Evolutionary conservation across 2,797 vertebrate species (phyloP).

Genomic region (Lepidocolaptes lacrymiger): DNA sequence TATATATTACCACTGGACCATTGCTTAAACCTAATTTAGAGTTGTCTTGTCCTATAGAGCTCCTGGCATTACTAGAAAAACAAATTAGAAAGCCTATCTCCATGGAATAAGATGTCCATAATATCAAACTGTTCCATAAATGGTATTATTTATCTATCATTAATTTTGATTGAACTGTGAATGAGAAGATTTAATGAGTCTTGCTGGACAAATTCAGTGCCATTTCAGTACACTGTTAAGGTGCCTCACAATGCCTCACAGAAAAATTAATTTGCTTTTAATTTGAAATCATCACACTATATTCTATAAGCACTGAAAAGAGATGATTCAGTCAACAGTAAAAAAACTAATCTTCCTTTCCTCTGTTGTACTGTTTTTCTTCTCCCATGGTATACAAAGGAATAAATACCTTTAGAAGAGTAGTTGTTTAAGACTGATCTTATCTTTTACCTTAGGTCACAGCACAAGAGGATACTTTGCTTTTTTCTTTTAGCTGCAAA

Average conservation of each 20-base stretch:
- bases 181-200: background rate
- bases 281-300: background rate
- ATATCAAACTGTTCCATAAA: background rate
- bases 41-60: background rate
- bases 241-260: background rate
- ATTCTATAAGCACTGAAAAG: background rate
- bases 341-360: background rate
- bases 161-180: background rate
- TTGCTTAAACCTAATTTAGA: background rate
- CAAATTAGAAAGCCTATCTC: background rate
- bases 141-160: background rate
- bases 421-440: background rate
- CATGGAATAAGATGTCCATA: background rate
- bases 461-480: background rate
- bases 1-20: background rate
- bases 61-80: background rate
- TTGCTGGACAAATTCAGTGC: background rate
- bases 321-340: background rate
- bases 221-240: background rate
- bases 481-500: slow-evolving; percentile 9
- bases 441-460: background rate
- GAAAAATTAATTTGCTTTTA: background rate
- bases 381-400: background rate
- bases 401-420: background rate
- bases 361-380: background rate